Percentiles rank a stretch among this genome's conserved stretches.
These are phyloP conservation scores for Drosophila watanabei DNA, from an alignment of 1,140 invertebrate genomes.

Conservation along the genomic window DNA sequence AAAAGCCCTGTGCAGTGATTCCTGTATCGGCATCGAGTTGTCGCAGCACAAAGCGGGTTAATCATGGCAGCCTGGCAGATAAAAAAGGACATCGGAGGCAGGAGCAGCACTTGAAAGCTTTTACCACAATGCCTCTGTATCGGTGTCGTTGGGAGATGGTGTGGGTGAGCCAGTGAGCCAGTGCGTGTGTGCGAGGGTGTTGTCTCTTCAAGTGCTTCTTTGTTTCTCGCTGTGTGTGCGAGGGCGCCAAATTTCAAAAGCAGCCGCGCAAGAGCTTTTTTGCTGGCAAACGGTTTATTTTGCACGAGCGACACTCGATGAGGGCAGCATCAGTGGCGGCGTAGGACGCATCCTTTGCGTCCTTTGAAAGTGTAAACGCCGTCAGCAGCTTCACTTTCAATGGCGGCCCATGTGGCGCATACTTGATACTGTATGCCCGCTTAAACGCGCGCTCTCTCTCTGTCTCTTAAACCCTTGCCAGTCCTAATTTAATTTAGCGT, in stretches of 20 bases:
- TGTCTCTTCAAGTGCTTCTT: conserved; percentile 73
- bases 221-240: conserved; percentile 60
- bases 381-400: conserved; percentile 59
- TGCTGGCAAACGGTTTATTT: conserved; percentile 73
- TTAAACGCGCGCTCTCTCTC: conserved; percentile 10
- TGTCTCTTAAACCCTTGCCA: conserved; percentile 31
- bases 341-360: conserved; percentile 26
- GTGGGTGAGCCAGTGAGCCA: conserved; percentile 9
- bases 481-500: conserved; percentile 55
- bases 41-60: conserved; percentile 30
- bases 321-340: not conserved
- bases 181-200: conserved; percentile 34
- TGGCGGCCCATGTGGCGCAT: conserved; percentile 36
- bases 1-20: not conserved
- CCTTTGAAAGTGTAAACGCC: conserved; percentile 76
- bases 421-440: conserved; percentile 32
- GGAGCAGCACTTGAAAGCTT: conserved; percentile 78
- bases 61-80: conserved; percentile 32
- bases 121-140: conserved; percentile 73
- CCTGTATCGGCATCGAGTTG: not conserved
- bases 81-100: conserved; percentile 57
- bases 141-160: conserved; percentile 13
- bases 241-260: conserved; percentile 83
- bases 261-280: conserved; percentile 64
- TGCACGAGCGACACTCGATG: conserved; percentile 61